Base-by-base conservation (phyloP, 2,888 invertebrate species). In the Plutella xylostella region DNA sequence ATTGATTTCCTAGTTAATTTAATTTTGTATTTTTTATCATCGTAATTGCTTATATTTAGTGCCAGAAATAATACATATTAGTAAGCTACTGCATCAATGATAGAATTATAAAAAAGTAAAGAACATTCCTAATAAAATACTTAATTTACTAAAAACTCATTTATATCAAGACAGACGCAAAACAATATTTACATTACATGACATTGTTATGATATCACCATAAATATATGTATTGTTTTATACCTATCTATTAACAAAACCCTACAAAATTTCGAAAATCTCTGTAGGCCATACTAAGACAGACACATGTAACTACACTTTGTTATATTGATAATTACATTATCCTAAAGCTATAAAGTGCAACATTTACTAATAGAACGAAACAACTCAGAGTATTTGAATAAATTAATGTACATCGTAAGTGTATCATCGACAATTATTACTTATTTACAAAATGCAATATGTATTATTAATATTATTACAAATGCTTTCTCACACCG, bases 361-460 rank as follows among this genome's bases (percentile, higher is more conserved):
- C 80, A 78, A 78, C 76, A 78, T 76, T 79, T 64, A 69, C 79
- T 79, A 79, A 57, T 68, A 75, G 65, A 82, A 80, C 68, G 57
- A 64, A 78, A 74, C 65, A 75, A 79, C 71, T 75, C 71, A 70
- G 75, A 76, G 74, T 75, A 76, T 76, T 75, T 72, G 55, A 80
- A 80, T 82, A 82, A 82, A 78, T 80, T 76, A 76, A 68, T 71
- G 66, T 68, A 72, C 65, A 65, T 66, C 65, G 64, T 56, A 61
- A 56, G 57, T 61, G 65, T 62, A 65, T 61, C 62, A 63, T 60
- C 60, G 61, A 68, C 62, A 58, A 57, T 60, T 60, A 61, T 75
- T 77, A 79, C 73, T 76, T 80, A 82, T 82, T 79, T 82, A 79
- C 77, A 80, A 79, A 80, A 82, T 80, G 79, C 78, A 77, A 63